A percentile compares a stretch with the other conserved stretches of the same genome.
These are phyloP conservation scores for Itoplectis maculator DNA, from an alignment of 2,888 invertebrate genomes.

Conservation along the genomic window DNA sequence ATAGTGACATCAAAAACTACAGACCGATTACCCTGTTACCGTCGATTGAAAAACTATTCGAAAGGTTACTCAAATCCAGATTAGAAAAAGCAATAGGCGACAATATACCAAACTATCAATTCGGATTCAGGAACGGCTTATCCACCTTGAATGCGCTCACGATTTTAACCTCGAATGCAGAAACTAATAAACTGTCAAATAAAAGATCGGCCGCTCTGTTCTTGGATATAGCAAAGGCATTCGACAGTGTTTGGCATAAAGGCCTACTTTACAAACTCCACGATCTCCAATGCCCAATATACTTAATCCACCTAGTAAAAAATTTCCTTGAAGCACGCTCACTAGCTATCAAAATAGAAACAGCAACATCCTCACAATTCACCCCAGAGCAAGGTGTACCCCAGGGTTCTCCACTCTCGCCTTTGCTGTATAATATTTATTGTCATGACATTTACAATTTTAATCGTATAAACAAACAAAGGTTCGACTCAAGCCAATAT, in stretches of 20 bases:
- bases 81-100: neutral
- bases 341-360: neutral
- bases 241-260: constrained; percentile 14
- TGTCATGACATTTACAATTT: neutral
- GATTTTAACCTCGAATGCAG: neutral
- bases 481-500: neutral
- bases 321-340: neutral
- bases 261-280: neutral
- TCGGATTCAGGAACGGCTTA: neutral
- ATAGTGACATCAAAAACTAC: neutral
- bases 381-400: neutral
- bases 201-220: neutral
- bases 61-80: neutral
- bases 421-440: neutral
- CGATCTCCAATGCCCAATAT: neutral
- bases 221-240: neutral
- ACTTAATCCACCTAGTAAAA: neutral
- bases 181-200: constrained; percentile 1
- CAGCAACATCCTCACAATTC: neutral
- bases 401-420: constrained; percentile 30
- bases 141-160: neutral
- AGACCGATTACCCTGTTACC: constrained; percentile 1
- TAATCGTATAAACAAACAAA: neutral
- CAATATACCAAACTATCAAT: neutral
- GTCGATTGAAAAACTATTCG: neutral